Evolutionary conservation across 2,888 invertebrate species (phyloP).

Genomic region (Lasioglossum calceatum): DNA sequence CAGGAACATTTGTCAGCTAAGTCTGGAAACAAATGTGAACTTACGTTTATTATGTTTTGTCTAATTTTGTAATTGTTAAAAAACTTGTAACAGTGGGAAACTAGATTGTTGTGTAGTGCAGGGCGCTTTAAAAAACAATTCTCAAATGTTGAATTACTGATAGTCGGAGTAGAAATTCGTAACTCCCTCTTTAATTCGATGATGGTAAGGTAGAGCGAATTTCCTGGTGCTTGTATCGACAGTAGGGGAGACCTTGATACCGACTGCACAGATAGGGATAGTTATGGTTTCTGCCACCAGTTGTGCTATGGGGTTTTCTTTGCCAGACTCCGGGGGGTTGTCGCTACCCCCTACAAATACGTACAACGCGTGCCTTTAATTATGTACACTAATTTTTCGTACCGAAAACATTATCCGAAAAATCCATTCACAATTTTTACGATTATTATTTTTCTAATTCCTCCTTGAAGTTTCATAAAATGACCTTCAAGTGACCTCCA

Average conservation of each 20-base stretch:
- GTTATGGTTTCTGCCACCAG: slow-evolving; percentile 24
- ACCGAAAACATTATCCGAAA: not conserved
- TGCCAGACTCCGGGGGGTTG: not conserved
- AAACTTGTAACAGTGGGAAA: not conserved
- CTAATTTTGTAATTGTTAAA: not conserved
- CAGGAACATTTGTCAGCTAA: not conserved
- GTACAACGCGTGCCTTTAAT: not conserved
- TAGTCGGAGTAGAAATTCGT: not conserved
- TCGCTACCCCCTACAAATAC: not conserved
- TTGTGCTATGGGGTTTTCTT: not conserved
- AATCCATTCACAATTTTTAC: not conserved
- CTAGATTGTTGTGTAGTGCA: not conserved
- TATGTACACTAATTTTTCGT: not conserved
- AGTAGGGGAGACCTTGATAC: slow-evolving; percentile 30
- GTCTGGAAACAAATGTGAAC: not conserved
- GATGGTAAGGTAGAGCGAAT: slow-evolving; percentile 64
- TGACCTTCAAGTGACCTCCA: not conserved
- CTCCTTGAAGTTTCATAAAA: not conserved
- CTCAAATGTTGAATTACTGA: not conserved
- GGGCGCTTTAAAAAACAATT: not conserved
- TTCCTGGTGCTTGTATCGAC: slow-evolving; percentile 10
- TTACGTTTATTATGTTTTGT: not conserved
- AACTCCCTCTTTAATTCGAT: not conserved
- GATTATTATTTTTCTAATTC: not conserved
- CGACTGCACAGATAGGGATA: slow-evolving; percentile 39